Evolutionary conservation across 1,140 invertebrate genomes (phyloP), one percentile per base, ranked within the genome.

Genomic region (Meloidogyne hapla): DNA sequence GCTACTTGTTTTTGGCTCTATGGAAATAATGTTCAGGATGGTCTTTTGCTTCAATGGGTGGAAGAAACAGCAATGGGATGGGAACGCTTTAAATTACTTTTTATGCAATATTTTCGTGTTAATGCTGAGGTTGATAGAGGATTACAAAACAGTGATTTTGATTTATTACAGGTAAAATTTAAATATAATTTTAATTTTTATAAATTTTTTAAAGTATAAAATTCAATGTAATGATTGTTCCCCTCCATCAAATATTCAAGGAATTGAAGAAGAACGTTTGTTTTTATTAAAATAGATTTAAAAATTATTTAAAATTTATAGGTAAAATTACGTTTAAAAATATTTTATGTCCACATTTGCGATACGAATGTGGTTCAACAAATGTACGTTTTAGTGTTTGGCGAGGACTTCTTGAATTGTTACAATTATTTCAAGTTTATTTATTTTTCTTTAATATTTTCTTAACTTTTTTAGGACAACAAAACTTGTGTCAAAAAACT

Each of bases 1-100:
- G 85, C 85, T 28, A 87, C 85, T 48, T 87, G 86, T 61, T 86
- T 86, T 69, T 86, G 85, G 85, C 64, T 86, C 13, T 86, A 87
- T 69, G 85, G 85, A 23, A 87, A 79, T 25, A 79, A 83, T 61
- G 70, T 76, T 42, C 15, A 83, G 61, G 85, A 86, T 73, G 85
- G 84, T 33, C 68, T 86, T 12, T 67, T 87, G 4, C 74, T 86
- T 63, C 80, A 87, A 73, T 86, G 85, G 85, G 73, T 77, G 26
- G 76, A 77, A 28, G 48, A 56, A 9, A 77, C 70, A 23, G 71
- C 74, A 23, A 84, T 83, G 81, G 42, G 72, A 40, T 83, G 81
- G 81, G 82, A 83, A 28, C 63, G 77, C 6, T 83, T 83, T 62
- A 83, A 84, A 63, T 33, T 61, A 6, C 77, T 83, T 21, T 83